phyloP scores from a whole-genome alignment of 2,113 vertebrate species.

The Aldabrachelys gigantea region DNA sequence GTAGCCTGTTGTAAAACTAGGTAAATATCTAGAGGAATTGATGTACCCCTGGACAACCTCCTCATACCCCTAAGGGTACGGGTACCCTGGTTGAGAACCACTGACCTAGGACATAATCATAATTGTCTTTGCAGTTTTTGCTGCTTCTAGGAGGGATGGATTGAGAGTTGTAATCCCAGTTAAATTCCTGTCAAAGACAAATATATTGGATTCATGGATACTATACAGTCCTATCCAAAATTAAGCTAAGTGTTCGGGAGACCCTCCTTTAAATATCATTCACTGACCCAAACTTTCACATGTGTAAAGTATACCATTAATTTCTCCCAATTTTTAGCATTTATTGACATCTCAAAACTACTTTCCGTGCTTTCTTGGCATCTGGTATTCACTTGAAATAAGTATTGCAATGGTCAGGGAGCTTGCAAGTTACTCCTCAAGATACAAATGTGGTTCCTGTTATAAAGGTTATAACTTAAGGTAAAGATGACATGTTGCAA shows the following conservation, averaged over 20 bases:
- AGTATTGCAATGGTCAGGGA: background rate
- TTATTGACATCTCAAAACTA: fast-evolving
- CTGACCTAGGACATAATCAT: background rate
- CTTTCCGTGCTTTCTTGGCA: fast-evolving
- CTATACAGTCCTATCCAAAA: background rate
- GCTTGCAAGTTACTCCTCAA: background rate
- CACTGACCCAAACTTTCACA: background rate
- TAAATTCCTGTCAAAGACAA: background rate
- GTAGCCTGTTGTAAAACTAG: too few species aligned
- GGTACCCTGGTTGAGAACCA: too few species aligned
- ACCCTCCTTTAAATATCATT: background rate
- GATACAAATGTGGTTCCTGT: background rate
- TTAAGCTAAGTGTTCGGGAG: background rate
- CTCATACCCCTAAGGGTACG: too few species aligned
- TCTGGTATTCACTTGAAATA: background rate
- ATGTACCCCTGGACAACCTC: too few species aligned
- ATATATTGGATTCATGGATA: background rate
- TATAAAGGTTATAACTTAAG: background rate
- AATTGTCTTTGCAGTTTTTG: background rate
- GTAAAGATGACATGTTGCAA: background rate
- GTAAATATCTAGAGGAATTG: too few species aligned
- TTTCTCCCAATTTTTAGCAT: background rate
- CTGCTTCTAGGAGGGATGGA: background rate
- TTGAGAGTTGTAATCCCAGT: background rate
- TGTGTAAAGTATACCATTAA: background rate